Evolutionary conservation across 2,888 invertebrate genomes (phyloP).

Genomic region (Diarsia dahlii): DNA sequence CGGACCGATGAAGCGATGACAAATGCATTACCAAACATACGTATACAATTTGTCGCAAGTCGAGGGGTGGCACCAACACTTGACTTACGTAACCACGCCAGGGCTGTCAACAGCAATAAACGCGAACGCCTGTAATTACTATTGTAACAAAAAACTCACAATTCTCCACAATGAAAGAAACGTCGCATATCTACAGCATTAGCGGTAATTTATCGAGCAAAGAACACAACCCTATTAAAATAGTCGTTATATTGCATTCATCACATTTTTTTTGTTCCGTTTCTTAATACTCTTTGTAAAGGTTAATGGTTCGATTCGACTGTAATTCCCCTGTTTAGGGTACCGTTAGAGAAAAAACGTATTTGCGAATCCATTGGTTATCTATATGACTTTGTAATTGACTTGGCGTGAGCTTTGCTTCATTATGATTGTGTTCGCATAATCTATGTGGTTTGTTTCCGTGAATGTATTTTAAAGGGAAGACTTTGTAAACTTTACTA

Average conservation of each 20-base stretch:
- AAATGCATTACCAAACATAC: slow-evolving; percentile 39
- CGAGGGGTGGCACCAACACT: slow-evolving; percentile 45
- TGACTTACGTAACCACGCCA: slow-evolving; percentile 62
- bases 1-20: slow-evolving; percentile 23
- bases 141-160: slow-evolving; percentile 66
- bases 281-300: slow-evolving; percentile 75
- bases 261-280: slow-evolving; percentile 73
- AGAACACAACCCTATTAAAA: slow-evolving; percentile 80
- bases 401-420: slow-evolving; percentile 26
- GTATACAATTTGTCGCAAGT: slow-evolving; percentile 29
- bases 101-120: slow-evolving; percentile 74
- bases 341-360: slow-evolving; percentile 57
- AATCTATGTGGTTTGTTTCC: slow-evolving; percentile 7
- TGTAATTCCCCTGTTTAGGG: slow-evolving; percentile 68
- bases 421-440: slow-evolving; percentile 12
- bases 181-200: slow-evolving; percentile 70
- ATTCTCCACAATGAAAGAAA: slow-evolving; percentile 72
- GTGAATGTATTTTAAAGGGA: slow-evolving; percentile 7
- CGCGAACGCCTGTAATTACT: slow-evolving; percentile 64
- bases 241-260: slow-evolving; percentile 79
- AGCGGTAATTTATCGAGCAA: slow-evolving; percentile 78
- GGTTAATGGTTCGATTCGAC: slow-evolving; percentile 77
- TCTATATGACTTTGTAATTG: slow-evolving; percentile 35
- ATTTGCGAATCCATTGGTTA: slow-evolving; percentile 31
- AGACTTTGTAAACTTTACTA: neutral